Evolutionary conservation across 2,888 invertebrate genomes (phyloP), one percentile per base, ranked within the genome.

Genomic region (Osedax frankpressi): DNA sequence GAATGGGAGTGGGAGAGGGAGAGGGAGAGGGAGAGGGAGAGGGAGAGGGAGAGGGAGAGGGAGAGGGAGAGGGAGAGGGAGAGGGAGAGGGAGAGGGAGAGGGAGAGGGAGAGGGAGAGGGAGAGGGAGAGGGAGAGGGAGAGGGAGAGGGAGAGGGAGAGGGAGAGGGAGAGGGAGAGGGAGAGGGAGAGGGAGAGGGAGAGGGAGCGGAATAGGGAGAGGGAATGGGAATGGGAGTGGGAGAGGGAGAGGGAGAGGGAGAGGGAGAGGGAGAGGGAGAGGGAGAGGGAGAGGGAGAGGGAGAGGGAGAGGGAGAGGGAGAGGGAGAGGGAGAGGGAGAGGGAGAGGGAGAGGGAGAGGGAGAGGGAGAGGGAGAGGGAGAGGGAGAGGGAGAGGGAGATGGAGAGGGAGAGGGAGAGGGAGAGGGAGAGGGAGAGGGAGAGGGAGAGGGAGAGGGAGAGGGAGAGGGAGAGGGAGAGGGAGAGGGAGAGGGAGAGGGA

Each of bases 21-120:
- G 68, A 2, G 68, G 27, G 68, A 67, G 68, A 67, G 68, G 26
- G 28, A 67, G 68, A 67, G 68, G 27, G 68, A 68, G 68, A 1
- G 68, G 11, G 68, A 1, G 65, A 65, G 65, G 27, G 68, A 24
- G 68, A 68, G 68, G 27, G 68, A 68, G 68, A 68, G 68, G 27
- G 68, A 68, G 68, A 68, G 68, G 27, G 68, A 68, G 68, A 68
- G 68, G 27, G 68, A 68, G 68, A 68, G 68, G 27, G 68, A 68
- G 68, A 68, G 68, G 27, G 68, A 68, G 68, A 68, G 68, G 27
- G 68, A 68, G 68, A 68, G 68, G 27, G 68, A 68, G 68, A 68
- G 68, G 27, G 68, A 68, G 68, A 68, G 68, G 27, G 25, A 68
- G 68, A 68, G n/a, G 14, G 28, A 28, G 27, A 28, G 3, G 25